Percentiles rank a stretch among this genome's conserved stretches.
Evolutionary conservation across 2,888 invertebrate genomes (phyloP).

Genomic region (Tenthredo mesomela): DNA sequence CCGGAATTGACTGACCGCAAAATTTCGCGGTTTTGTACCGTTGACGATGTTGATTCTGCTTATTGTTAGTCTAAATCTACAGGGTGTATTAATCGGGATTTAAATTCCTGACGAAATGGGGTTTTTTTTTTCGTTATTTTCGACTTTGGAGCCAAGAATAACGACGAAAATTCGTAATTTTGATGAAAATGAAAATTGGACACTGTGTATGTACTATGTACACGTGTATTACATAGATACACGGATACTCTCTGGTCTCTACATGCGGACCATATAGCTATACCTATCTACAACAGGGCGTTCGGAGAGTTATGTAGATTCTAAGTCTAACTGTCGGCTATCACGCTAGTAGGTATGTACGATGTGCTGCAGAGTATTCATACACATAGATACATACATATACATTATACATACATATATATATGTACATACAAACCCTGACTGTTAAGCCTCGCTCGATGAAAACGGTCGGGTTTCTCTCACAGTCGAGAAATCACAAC

Average conservation of each 20-base stretch:
- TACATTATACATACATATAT: background rate
- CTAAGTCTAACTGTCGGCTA: constrained; percentile 47
- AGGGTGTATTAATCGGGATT: background rate
- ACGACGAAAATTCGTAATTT: background rate
- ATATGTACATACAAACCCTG: background rate
- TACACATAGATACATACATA: background rate
- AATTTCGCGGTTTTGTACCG: constrained; percentile 21
- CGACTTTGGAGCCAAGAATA: too few species aligned
- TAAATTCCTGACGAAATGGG: background rate
- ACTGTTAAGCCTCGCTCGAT: constrained; percentile 28
- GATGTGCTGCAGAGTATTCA: background rate
- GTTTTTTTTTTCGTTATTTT: too few species aligned
- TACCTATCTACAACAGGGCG: constrained; percentile 59
- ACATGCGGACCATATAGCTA: background rate
- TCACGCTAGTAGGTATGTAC: constrained; percentile 33
- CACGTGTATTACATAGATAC: background rate
- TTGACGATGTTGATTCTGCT: background rate
- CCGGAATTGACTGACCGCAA: background rate
- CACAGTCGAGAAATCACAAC: constrained; percentile 1
- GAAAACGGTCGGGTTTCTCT: constrained; percentile 7
- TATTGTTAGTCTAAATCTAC: background rate
- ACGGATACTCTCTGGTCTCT: constrained; percentile 1
- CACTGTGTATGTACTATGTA: background rate
- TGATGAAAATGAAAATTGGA: background rate
- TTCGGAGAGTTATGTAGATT: constrained; percentile 73